Percentiles rank a stretch among this genome's conserved stretches.
Conservation (phyloP, 2,888 invertebrate genomes). For the Papilio elwesi region DNA sequence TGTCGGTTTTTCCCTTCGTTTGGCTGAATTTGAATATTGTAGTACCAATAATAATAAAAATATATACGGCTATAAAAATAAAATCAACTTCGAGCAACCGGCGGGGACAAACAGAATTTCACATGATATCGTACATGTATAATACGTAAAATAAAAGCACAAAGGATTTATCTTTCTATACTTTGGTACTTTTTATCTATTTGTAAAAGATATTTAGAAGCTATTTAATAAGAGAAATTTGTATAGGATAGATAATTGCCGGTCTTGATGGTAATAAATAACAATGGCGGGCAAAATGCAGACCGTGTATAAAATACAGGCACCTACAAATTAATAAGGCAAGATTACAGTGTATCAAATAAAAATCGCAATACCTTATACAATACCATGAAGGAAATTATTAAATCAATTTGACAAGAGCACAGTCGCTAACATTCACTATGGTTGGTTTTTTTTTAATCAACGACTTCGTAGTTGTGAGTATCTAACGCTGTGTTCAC, state of each 20-base stretch:
- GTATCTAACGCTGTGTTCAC: too few relatives aligned
- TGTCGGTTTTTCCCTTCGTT: too few relatives aligned
- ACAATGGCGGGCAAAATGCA: slow-evolving; percentile 26
- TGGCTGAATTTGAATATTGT: too few relatives aligned
- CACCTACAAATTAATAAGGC: slow-evolving; percentile 31
- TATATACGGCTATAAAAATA: too few relatives aligned
- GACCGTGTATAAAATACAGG: background rate
- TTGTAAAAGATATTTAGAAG: background rate
- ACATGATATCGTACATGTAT: too few relatives aligned
- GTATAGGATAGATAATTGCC: slow-evolving; percentile 14
- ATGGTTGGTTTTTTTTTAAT: too few relatives aligned
- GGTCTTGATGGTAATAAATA: slow-evolving; percentile 27
- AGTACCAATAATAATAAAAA: too few relatives aligned
- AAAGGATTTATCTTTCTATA: background rate
- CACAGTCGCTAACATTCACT: background rate
- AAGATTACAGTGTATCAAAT: slow-evolving; percentile 12
- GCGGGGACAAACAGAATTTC: too few relatives aligned
- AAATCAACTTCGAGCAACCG: too few relatives aligned
- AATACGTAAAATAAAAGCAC: too few relatives aligned
- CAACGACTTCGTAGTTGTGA: too few relatives aligned
- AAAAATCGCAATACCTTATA: slow-evolving; percentile 2
- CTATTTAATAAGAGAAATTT: slow-evolving; percentile 12
- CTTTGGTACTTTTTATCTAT: background rate
- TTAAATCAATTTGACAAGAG: background rate
- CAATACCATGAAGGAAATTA: background rate